These are phyloP conservation scores for Brachymystax lenok DNA, from an alignment of 2,797 vertebrate species.

Conservation along the genomic window DNA sequence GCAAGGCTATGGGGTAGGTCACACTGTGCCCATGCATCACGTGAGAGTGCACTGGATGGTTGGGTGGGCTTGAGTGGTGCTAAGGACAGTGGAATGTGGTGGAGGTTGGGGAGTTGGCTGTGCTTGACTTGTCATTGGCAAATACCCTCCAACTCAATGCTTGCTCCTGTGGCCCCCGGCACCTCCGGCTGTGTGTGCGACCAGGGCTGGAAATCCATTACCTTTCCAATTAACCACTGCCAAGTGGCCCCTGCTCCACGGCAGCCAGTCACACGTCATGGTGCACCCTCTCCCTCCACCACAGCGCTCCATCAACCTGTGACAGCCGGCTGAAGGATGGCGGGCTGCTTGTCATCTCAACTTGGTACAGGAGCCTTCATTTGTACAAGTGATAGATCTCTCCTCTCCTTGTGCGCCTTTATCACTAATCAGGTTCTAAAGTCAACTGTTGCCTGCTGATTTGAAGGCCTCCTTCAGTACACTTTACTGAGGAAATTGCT, in stretches of 20 bases:
- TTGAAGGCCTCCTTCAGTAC: conserved; percentile 37
- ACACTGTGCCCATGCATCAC: conserved; percentile 6
- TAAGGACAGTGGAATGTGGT: not conserved
- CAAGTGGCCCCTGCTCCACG: conserved; percentile 8
- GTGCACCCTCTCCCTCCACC: not conserved
- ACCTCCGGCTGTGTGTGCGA: not conserved
- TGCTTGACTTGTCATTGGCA: not conserved
- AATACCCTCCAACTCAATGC: not conserved
- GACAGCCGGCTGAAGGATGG: conserved; percentile 4
- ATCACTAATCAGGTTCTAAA: conserved; percentile 36
- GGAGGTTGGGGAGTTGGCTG: not conserved
- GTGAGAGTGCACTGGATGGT: not conserved
- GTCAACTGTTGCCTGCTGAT: conserved; percentile 55
- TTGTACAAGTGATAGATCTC: not conserved
- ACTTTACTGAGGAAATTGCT: conserved; percentile 25
- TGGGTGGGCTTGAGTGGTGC: not conserved
- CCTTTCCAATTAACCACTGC: conserved; percentile 34
- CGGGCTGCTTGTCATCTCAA: conserved; percentile 3
- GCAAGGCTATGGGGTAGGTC: not conserved
- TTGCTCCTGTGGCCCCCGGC: not conserved
- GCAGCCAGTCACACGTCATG: not conserved
- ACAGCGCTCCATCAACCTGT: not conserved
- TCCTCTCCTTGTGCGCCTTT: not conserved
- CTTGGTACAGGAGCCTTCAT: conserved; percentile 2
- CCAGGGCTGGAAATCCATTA: conserved; percentile 17